Conservation (phyloP, 2,113 vertebrate genomes). For the Nesogale talazaci region DNA sequence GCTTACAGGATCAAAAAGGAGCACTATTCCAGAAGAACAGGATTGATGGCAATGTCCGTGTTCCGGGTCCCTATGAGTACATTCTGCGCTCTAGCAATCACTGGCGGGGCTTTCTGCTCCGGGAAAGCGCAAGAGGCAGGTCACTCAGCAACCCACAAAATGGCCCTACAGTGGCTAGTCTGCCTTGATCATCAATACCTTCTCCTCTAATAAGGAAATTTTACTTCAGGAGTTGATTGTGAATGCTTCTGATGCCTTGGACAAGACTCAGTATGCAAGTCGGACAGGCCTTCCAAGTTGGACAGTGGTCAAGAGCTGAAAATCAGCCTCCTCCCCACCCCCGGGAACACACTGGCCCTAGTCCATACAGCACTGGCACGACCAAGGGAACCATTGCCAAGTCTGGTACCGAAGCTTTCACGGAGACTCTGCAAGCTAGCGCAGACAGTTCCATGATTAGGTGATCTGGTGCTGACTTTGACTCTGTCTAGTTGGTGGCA, state of each 20-base stretch:
- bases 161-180: too few species aligned
- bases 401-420: conserved; percentile 96
- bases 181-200: conserved; percentile 93
- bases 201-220: conserved; percentile 97
- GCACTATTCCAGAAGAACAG: too few species aligned
- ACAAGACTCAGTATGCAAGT: conserved; percentile 96
- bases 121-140: too few species aligned
- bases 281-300: conserved; percentile 93
- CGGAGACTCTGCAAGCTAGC: conserved; percentile 97
- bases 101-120: too few species aligned
- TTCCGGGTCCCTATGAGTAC: too few species aligned
- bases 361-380: conserved; percentile 95
- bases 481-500: conserved; percentile 95
- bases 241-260: conserved; percentile 94
- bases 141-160: too few species aligned
- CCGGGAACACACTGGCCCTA: conserved; percentile 91
- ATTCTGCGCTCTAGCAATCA: too few species aligned
- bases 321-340: conserved; percentile 93
- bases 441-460: conserved; percentile 98
- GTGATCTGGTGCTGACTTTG: conserved; percentile 98
- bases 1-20: too few species aligned
- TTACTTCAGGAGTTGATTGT: conserved; percentile 96
- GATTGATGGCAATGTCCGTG: too few species aligned
- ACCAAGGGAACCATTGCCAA: conserved; percentile 97
- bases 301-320: conserved; percentile 95